Evolutionary conservation across 92 coral and sea anemone species (phyloP), one percentile per base, ranked within the genome.

Genomic region (Palythoa caribaeorum): DNA sequence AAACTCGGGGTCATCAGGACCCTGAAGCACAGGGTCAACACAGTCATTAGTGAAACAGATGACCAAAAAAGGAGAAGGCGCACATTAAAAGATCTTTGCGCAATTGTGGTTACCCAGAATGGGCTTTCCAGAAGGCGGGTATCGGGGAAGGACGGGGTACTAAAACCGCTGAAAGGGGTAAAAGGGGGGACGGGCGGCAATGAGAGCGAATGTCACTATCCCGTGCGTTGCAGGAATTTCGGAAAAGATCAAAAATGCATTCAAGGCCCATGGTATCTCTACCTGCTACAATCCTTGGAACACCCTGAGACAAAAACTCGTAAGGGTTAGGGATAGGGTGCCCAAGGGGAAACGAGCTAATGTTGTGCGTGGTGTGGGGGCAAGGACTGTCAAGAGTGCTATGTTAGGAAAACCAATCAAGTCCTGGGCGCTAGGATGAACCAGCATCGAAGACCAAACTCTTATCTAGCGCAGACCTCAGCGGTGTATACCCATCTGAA

Each of bases 231-330:
- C 5, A 53, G 60, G 60, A 52, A 52, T 52, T 52, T 52, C 59
- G 59, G 0, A 53, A 53, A 53, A 53, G 60, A 53, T 53, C 2
- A 53, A 69, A 36, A 69, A 69, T 36, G 37, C 39, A 5, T 21
- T 69, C 69, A 21, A 36, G 37, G 73, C 73, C 73, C 37, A 6
- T 28, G 73, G 4, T 28, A 36, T 69, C 37, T 69, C 73, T 19
- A 69, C 39, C 19, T 21, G 5, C 14, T 69, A 19, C 73, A 69
- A 69, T 40, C 73, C 73, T 69, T 21, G 28, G 38, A 69, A 69
- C 73, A 69, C 73, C 73, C 39, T 69, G 37, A 69, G 73, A 69
- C 10, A 69, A 69, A 69, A 69, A 36, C 73, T 69, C 37, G 73
- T 69, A 36, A 20, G 37, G 28, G 73, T 69, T 19, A 69, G 11